Percentiles rank a stretch among this genome's conserved stretches.
phyloP scores from a whole-genome alignment of 2,797 vertebrate species.

The Picus viridis region DNA sequence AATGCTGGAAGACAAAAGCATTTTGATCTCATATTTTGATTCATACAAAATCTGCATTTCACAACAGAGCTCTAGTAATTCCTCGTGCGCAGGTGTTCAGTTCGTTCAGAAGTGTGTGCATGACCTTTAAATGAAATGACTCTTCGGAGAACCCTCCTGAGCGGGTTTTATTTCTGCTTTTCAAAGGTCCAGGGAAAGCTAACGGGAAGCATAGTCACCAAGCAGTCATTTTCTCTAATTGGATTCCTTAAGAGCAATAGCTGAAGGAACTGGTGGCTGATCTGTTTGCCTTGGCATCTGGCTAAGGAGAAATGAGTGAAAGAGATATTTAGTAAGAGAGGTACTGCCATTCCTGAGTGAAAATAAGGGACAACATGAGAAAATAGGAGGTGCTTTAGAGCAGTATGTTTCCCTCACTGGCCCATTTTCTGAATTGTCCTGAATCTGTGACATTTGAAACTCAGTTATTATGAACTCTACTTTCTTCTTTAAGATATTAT shows the following conservation, averaged over 20 bases:
- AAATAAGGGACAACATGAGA: background rate
- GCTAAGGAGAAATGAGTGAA: background rate
- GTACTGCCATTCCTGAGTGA: background rate
- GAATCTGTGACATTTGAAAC: background rate
- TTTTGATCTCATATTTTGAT: background rate
- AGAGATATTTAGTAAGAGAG: background rate
- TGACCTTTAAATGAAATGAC: constrained; percentile 9
- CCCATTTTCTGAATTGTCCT: background rate
- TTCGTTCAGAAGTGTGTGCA: background rate
- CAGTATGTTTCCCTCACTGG: background rate
- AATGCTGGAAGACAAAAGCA: background rate
- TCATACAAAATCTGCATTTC: background rate
- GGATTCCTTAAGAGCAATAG: constrained; percentile 5
- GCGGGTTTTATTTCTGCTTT: background rate
- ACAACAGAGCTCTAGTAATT: background rate
- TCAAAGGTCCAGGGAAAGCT: background rate
- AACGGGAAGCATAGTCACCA: background rate
- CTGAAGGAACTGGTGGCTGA: background rate
- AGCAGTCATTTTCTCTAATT: background rate
- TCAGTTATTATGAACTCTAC: background rate
- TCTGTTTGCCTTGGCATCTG: background rate
- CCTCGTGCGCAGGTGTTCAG: background rate
- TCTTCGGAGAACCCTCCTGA: background rate
- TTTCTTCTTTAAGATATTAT: constrained; percentile 7
- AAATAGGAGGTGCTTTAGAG: background rate